Conservation (phyloP, 2,113 vertebrate species). For the Corynorhinus townsendii region DNA sequence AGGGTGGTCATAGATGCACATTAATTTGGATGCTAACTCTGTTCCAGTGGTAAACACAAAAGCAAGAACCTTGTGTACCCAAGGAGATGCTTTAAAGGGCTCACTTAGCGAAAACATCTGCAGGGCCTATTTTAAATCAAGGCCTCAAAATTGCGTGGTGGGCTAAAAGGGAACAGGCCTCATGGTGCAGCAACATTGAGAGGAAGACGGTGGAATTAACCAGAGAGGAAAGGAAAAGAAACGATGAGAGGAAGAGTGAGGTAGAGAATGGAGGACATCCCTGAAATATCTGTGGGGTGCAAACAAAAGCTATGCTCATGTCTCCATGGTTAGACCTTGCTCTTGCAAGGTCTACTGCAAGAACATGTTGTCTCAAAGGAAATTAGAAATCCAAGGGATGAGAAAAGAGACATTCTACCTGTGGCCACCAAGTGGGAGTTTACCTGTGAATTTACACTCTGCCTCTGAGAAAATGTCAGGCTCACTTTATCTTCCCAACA, state of each 20-base stretch:
- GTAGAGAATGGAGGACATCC: slow-evolving; percentile 11
- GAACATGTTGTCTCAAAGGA: background rate
- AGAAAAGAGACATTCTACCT: background rate
- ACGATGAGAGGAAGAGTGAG: background rate
- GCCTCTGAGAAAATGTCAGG: background rate
- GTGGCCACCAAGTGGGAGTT: background rate
- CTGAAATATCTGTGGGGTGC: background rate
- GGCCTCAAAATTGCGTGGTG: slow-evolving; percentile 57
- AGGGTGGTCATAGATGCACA: slow-evolving; percentile 39
- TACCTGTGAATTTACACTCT: background rate
- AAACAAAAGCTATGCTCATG: background rate
- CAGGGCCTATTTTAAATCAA: slow-evolving; percentile 77
- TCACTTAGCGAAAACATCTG: slow-evolving; percentile 73
- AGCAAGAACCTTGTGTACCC: slow-evolving; percentile 68
- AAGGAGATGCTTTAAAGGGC: slow-evolving; percentile 73
- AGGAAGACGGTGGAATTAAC: slow-evolving; percentile 43
- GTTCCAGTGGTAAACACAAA: slow-evolving; percentile 70
- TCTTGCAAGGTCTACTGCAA: background rate
- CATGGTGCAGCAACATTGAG: slow-evolving; percentile 31
- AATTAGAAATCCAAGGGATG: background rate
- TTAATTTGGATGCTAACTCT: slow-evolving; percentile 77
- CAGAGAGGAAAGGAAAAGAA: background rate
- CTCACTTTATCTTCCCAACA: background rate
- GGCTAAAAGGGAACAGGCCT: slow-evolving; percentile 62
- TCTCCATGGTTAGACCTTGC: background rate